Conservation (phyloP, 2,888 invertebrate genomes). For the Ochropleura leucogaster region DNA sequence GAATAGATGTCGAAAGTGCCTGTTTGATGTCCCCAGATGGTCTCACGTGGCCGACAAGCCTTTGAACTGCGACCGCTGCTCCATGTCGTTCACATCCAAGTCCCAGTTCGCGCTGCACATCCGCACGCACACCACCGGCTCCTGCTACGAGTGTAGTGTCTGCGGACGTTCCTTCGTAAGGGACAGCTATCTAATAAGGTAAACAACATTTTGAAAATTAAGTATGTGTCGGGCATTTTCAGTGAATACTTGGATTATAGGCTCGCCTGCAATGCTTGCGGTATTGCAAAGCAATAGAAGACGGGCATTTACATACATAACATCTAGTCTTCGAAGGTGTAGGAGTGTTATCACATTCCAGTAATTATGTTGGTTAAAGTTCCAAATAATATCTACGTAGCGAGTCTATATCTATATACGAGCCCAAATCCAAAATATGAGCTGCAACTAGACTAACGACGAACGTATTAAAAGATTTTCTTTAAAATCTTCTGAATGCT, state of each 20-base stretch:
- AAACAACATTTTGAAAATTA: background rate
- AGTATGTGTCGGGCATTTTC: background rate
- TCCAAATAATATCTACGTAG: background rate
- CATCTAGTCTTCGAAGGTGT: background rate
- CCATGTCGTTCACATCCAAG: slow-evolving; percentile 94
- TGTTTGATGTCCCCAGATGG: slow-evolving; percentile 87
- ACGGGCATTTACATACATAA: background rate
- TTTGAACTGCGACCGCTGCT: slow-evolving; percentile 93
- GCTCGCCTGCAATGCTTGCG: background rate
- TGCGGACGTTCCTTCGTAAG: slow-evolving; percentile 94
- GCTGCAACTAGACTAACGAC: background rate
- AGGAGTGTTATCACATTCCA: background rate
- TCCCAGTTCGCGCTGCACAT: slow-evolving; percentile 94
- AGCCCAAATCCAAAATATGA: background rate
- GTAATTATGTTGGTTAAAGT: background rate
- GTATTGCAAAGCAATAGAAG: background rate
- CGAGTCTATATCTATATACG: background rate
- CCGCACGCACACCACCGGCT: slow-evolving; percentile 93
- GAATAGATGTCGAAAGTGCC: background rate
- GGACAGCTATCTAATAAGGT: slow-evolving; percentile 94
- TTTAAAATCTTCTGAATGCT: background rate
- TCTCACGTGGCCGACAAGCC: slow-evolving; percentile 95
- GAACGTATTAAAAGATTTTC: background rate
- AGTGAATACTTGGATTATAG: background rate
- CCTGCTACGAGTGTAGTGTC: slow-evolving; percentile 93